Conservation (phyloP, 1,140 invertebrate species). For the Yoshiicerus persimilis region DNA sequence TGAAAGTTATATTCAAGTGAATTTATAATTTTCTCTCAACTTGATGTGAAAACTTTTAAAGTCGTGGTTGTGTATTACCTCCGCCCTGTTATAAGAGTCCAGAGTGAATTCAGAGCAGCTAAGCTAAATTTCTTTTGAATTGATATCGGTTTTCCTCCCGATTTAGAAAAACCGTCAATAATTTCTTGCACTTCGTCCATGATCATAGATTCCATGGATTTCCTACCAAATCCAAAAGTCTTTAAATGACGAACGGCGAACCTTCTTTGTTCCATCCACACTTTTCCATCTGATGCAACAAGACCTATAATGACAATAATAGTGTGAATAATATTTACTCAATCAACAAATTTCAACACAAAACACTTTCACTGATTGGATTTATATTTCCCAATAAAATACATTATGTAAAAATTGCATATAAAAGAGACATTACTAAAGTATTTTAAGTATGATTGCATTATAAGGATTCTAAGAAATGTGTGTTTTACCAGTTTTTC, state of each 20-base stretch:
- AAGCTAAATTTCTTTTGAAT: neutral
- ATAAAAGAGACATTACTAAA: neutral
- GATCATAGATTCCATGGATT: conserved; percentile 38
- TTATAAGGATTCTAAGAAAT: neutral
- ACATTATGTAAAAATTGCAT: neutral
- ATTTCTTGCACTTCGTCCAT: conserved; percentile 43
- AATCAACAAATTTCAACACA: no score
- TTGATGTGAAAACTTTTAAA: neutral
- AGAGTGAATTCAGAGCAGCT: conserved; percentile 28
- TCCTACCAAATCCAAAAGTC: conserved; percentile 46
- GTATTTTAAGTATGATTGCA: neutral
- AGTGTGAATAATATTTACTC: no score
- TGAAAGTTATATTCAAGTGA: conserved; percentile 35
- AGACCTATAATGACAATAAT: neutral
- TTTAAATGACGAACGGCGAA: conserved; percentile 41
- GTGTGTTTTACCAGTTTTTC: neutral
- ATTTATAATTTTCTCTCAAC: no score
- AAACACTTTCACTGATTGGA: no score
- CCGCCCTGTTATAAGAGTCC: conserved; percentile 33
- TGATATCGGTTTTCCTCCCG: neutral
- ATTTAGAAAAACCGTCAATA: neutral
- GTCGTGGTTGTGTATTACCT: conserved; percentile 47
- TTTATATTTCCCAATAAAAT: no score
- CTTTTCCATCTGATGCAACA: conserved; percentile 23
- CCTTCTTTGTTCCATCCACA: conserved; percentile 45